These are phyloP conservation scores for Acleris sparsana DNA, from an alignment of 2,888 invertebrate genomes.

Conservation along the genomic window DNA sequence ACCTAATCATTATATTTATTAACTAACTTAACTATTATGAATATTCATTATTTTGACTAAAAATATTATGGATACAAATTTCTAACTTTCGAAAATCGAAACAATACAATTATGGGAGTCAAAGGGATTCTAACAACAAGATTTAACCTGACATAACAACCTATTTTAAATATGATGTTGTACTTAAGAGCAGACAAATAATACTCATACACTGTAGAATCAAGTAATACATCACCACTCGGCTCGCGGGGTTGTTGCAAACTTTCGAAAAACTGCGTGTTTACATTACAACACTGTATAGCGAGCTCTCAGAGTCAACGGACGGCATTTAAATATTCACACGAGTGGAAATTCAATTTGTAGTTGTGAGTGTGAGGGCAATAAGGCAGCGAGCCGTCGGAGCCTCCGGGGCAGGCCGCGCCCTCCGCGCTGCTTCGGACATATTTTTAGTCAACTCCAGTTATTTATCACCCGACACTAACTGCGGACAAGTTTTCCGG, in stretches of 20 bases:
- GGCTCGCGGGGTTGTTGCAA: slow-evolving; percentile 34
- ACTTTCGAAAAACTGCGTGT: slow-evolving; percentile 52
- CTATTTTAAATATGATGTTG: no score
- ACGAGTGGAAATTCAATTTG: slow-evolving; percentile 70
- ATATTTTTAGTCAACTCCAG: slow-evolving; percentile 51
- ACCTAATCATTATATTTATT: no score
- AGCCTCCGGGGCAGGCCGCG: slow-evolving; percentile 40
- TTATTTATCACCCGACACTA: slow-evolving; percentile 52
- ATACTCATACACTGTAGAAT: no score
- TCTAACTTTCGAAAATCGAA: no score
- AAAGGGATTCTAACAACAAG: no score
- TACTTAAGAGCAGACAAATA: no score
- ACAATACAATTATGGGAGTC: no score
- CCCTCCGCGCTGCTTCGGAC: slow-evolving; percentile 38
- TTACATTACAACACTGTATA: slow-evolving; percentile 55
- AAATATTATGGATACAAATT: no score
- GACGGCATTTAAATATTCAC: slow-evolving; percentile 67
- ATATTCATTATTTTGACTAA: no score
- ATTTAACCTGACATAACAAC: no score
- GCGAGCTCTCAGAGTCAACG: slow-evolving; percentile 62
- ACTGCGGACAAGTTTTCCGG: slow-evolving; percentile 39
- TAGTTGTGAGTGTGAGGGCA: slow-evolving; percentile 61
- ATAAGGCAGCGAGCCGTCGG: slow-evolving; percentile 45
- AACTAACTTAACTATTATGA: no score
- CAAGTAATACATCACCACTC: no score